Base-by-base conservation (phyloP, 2,888 invertebrate genomes). In the Phyto melanocephala region DNA sequence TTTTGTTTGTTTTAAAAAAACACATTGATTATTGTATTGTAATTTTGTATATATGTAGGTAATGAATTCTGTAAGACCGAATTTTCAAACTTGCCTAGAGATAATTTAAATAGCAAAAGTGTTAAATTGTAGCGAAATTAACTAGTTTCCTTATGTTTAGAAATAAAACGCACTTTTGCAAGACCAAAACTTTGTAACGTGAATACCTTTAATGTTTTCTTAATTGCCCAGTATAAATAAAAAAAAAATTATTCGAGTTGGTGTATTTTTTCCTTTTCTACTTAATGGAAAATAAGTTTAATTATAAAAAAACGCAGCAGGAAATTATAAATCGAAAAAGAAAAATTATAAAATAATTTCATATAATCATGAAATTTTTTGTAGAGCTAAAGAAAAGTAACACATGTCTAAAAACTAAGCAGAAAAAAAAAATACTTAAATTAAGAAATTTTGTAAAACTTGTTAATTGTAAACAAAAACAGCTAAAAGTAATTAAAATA, bases 271-370 rank as follows among this genome's bases (percentile, higher is more conserved):
- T 13, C 7, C 0, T 15, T 10, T 58, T n/a, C 35, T 33, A 28
- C 28, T 5, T 28, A 10, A 42, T 42, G 13, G 24, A 62, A 42
- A 60, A 56, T 45, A 8, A 42, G 15, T 72, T 58, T 20, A 7
- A 28, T 11, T 24, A 28, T n/a, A 17, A 54, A 33, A 22, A 47
- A 28, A 60, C 60, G 28, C 67, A 42, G 68, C 68, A 52, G 76
- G 52, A 68, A 77, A 58, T 67, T 24, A 2, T 47, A 67, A 47
- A 28, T 50, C 17, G 20, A 58, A 76, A 60, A 37, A 20, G 20
- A 58, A 76, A 33, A 54, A 35, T 63, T 33, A 74, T 22, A 42
- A 62, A 78, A 63, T 62, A 35, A 47, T 56, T 70, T 28, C 35
- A n/a, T 54, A 54, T 58, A 56, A 45, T 54, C 54, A 67, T 3